phyloP scores from a whole-genome alignment of 2,797 vertebrate genomes.

The Kryptopterus vitreolus region DNA sequence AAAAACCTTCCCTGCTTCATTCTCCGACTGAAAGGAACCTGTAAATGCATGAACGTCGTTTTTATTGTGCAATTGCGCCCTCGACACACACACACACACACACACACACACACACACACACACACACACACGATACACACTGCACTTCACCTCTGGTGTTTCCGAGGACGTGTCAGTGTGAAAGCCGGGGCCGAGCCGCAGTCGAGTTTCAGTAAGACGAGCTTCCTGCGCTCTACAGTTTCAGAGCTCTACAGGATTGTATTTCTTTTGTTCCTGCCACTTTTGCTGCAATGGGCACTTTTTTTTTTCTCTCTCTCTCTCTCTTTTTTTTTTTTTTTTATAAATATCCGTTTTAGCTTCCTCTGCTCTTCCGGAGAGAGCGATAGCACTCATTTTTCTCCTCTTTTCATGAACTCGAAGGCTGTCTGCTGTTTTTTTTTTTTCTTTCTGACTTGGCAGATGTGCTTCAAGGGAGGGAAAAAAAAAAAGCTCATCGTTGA shows the following conservation, averaged over 20 bases:
- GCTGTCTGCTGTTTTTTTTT: slow-evolving; percentile 35
- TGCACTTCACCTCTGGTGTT: slow-evolving; percentile 18
- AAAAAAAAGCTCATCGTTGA: slow-evolving; percentile 36
- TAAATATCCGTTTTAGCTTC: slow-evolving; percentile 36
- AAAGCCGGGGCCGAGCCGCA: slow-evolving; percentile 12
- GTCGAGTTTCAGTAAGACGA: slow-evolving; percentile 44
- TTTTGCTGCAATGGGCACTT: slow-evolving; percentile 57
- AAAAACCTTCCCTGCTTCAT: not conserved
- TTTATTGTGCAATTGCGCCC: not conserved
- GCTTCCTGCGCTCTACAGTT: slow-evolving; percentile 50
- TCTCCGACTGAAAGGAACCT: not conserved
- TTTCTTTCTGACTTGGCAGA: slow-evolving; percentile 26
- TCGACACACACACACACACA: slow-evolving; percentile 1
- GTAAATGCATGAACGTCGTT: not conserved
- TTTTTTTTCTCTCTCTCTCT: too few relatives aligned
- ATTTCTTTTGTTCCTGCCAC: slow-evolving; percentile 60
- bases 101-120: slow-evolving; percentile 1
- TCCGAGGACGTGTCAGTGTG: slow-evolving; percentile 22
- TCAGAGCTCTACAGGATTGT: slow-evolving; percentile 49
- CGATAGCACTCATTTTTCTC: slow-evolving; percentile 35
- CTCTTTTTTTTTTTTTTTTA: too few relatives aligned
- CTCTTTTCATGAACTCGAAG: slow-evolving; percentile 22
- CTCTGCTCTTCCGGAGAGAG: slow-evolving; percentile 33
- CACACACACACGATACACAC: slow-evolving; percentile 18
- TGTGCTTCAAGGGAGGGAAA: slow-evolving; percentile 19